phyloP scores from a whole-genome alignment of 2,113 vertebrate species.

The Anguilla rostrata region DNA sequence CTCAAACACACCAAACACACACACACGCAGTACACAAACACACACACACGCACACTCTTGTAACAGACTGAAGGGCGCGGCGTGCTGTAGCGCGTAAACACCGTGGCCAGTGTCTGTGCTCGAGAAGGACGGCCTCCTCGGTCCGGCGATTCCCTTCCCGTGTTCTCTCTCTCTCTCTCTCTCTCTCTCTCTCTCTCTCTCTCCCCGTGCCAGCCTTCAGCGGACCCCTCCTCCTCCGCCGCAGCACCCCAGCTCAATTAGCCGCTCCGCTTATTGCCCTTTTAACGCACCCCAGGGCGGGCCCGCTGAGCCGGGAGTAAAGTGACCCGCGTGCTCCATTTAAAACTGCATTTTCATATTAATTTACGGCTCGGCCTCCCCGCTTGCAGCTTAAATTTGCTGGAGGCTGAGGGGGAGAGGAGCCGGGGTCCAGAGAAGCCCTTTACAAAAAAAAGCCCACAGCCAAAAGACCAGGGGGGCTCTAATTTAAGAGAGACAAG shows the following conservation, averaged over 20 bases:
- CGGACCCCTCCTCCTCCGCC: not conserved
- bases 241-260: not conserved
- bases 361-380: not conserved
- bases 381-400: not conserved
- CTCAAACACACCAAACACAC: too few species aligned
- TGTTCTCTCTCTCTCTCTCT: not conserved
- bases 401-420: not conserved
- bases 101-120: not conserved
- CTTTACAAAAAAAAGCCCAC: not conserved
- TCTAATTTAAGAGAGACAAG: not conserved
- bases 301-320: not conserved
- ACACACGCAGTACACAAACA: too few species aligned
- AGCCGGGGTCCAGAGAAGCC: not conserved
- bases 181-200: not conserved
- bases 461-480: not conserved
- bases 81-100: not conserved
- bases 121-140: not conserved
- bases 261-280: not conserved
- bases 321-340: not conserved
- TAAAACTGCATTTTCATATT: slow-evolving; percentile 7
- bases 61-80: too few species aligned
- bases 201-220: not conserved
- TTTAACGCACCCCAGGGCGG: not conserved
- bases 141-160: not conserved
- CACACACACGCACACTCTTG: too few species aligned